Conservation (phyloP, 2,113 vertebrate species). For the Paramisgurnus dabryanus region DNA sequence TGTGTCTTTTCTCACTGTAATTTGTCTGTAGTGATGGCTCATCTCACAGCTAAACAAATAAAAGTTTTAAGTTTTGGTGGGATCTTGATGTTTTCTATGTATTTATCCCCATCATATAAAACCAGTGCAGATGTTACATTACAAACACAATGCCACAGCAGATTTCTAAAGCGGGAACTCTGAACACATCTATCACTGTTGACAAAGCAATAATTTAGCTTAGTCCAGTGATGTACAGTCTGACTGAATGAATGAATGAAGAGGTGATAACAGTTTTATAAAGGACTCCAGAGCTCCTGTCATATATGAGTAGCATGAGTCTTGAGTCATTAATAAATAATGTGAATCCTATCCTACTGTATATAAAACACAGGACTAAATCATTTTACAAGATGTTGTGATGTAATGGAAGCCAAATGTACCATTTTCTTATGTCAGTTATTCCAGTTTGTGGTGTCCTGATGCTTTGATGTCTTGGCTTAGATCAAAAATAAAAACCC, state of each 20-base stretch:
- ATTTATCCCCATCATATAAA: conserved; percentile 63
- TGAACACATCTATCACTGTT: conserved; percentile 52
- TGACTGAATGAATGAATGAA: conserved; percentile 46
- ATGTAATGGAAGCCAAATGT: neutral
- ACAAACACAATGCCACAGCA: conserved; percentile 51
- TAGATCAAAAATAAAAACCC: conserved; percentile 13
- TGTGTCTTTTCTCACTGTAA: conserved; percentile 34
- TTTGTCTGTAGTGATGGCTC: conserved; percentile 41
- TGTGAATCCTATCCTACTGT: too few species aligned
- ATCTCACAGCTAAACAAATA: conserved; percentile 64
- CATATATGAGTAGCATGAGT: conserved; percentile 26
- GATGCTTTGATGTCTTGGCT: conserved; percentile 2
- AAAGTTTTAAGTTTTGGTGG: conserved; percentile 60
- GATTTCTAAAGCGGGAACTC: conserved; percentile 46
- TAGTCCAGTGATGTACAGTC: conserved; percentile 25
- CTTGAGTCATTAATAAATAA: too few species aligned
- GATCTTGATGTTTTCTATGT: conserved; percentile 57
- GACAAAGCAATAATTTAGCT: conserved; percentile 30
- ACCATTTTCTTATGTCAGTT: neutral
- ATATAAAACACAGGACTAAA: too few species aligned
- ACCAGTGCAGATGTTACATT: conserved; percentile 58
- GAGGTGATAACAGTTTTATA: conserved; percentile 56
- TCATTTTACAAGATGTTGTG: too few species aligned
- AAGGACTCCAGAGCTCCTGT: conserved; percentile 9
- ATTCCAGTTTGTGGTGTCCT: conserved; percentile 9